A percentile compares a stretch with the other conserved stretches of the same genome.
phyloP scores from a whole-genome alignment of 2,888 invertebrate genomes.

The Apeira syringaria region DNA sequence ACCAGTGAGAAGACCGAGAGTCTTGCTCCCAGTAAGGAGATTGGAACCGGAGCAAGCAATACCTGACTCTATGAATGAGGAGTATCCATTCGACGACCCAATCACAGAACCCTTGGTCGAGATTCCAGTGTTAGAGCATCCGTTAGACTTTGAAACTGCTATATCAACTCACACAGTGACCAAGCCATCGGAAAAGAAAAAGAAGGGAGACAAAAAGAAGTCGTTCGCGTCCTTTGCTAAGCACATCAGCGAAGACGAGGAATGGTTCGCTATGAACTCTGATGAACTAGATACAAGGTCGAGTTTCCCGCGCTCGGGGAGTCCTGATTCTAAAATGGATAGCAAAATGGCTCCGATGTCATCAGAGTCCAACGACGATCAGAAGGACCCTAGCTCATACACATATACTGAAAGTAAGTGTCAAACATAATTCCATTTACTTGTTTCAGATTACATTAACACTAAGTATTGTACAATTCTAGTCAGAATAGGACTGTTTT shows the following conservation, averaged over 20 bases:
- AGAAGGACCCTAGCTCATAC: slow-evolving; percentile 53
- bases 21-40: slow-evolving; percentile 62
- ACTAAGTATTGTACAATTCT: too few relatives aligned
- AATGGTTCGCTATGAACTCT: slow-evolving; percentile 59
- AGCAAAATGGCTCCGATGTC: slow-evolving; percentile 40
- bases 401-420: slow-evolving; percentile 69
- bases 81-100: slow-evolving; percentile 36
- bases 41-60: slow-evolving; percentile 42
- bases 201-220: slow-evolving; percentile 48
- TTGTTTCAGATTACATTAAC: background rate
- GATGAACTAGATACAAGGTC: slow-evolving; percentile 71
- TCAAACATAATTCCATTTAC: background rate
- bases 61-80: slow-evolving; percentile 27
- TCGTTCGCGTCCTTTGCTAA: slow-evolving; percentile 47
- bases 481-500: too few relatives aligned
- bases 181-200: slow-evolving; percentile 47
- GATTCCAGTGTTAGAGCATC: slow-evolving; percentile 30
- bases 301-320: slow-evolving; percentile 66
- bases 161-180: slow-evolving; percentile 72
- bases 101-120: slow-evolving; percentile 28
- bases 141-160: slow-evolving; percentile 64
- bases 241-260: slow-evolving; percentile 66
- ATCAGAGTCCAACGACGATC: slow-evolving; percentile 61
- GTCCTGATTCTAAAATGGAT: slow-evolving; percentile 67
- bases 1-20: slow-evolving; percentile 66